Conservation (phyloP, 2,888 invertebrate species). For the Drosophila merina region DNA sequence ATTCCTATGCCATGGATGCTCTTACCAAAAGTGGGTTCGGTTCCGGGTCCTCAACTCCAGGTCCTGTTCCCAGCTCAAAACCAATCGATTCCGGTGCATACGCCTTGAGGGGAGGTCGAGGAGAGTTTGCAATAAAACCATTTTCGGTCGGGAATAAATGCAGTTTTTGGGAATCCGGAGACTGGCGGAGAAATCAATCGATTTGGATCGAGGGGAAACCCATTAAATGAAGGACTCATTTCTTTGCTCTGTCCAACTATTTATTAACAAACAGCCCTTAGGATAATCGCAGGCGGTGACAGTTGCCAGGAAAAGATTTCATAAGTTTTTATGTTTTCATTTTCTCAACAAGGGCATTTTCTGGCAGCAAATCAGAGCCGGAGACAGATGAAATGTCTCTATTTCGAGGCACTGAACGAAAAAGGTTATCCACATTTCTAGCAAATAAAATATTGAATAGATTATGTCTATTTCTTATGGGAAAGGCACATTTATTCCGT, state of each 20-base stretch:
- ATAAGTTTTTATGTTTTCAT: conserved; percentile 70
- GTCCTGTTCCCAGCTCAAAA: conserved; percentile 1
- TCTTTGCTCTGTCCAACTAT: conserved; percentile 11
- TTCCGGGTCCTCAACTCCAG: conserved; percentile 1
- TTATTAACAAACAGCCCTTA: conserved; percentile 21
- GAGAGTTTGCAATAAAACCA: neutral
- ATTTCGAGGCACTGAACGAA: conserved; percentile 28
- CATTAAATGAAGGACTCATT: neutral
- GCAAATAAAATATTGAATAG: too few species aligned
- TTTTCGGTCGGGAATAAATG: neutral
- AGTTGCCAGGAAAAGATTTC: conserved; percentile 34
- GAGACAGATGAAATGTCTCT: conserved; percentile 50
- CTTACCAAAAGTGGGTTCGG: neutral
- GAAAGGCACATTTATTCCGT: too few species aligned
- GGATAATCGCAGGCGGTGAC: conserved; percentile 36
- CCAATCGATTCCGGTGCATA: neutral
- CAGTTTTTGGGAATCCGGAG: neutral
- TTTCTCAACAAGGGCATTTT: conserved; percentile 16
- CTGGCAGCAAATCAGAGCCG: conserved; percentile 57
- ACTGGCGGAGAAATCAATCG: conserved; percentile 6
- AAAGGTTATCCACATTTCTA: neutral
- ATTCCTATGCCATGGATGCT: conserved; percentile 35
- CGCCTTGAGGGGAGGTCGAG: neutral
- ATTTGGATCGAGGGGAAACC: neutral
- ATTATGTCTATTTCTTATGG: too few species aligned